Percentiles rank a stretch among this genome's conserved stretches.
phyloP scores from a whole-genome alignment of 2,113 vertebrate species.

The Accipiter virgatus region DNA sequence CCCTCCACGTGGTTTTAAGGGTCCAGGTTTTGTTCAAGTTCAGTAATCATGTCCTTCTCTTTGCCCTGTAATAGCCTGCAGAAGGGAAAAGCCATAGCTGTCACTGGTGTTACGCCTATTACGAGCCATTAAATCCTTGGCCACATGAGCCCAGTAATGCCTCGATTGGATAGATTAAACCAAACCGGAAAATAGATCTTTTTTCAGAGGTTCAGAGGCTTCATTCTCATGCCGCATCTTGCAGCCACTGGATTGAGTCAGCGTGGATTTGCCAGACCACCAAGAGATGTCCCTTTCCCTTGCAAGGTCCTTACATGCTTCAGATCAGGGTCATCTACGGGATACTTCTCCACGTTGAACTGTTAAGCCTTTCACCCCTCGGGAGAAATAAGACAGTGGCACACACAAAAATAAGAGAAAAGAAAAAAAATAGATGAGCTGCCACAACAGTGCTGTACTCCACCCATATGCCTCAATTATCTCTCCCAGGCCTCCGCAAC shows the following conservation, averaged over 20 bases:
- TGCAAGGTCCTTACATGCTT: background rate
- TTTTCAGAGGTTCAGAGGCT: background rate
- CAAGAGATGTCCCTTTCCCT: background rate
- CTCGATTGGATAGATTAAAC: background rate
- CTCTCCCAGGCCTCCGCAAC: slow-evolving; percentile 48
- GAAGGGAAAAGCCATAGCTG: background rate
- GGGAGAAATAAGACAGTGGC: background rate
- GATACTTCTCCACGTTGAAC: background rate
- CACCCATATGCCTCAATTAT: slow-evolving; percentile 63
- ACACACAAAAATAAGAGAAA: background rate
- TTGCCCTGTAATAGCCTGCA: background rate
- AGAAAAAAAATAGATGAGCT: slow-evolving; percentile 6
- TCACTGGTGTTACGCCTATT: background rate
- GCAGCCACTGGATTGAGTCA: fast-evolving
- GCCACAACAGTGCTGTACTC: background rate
- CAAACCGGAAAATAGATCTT: background rate
- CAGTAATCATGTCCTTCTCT: background rate
- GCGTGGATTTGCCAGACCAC: background rate
- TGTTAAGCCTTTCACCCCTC: background rate
- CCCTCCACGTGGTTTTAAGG: fast-evolving
- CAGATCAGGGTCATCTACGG: background rate
- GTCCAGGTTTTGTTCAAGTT: background rate
- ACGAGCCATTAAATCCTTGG: background rate
- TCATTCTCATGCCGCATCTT: background rate
- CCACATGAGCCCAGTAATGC: background rate